Evolutionary conservation across 2,113 vertebrate genomes (phyloP).

Genomic region (Carassius carassius): DNA sequence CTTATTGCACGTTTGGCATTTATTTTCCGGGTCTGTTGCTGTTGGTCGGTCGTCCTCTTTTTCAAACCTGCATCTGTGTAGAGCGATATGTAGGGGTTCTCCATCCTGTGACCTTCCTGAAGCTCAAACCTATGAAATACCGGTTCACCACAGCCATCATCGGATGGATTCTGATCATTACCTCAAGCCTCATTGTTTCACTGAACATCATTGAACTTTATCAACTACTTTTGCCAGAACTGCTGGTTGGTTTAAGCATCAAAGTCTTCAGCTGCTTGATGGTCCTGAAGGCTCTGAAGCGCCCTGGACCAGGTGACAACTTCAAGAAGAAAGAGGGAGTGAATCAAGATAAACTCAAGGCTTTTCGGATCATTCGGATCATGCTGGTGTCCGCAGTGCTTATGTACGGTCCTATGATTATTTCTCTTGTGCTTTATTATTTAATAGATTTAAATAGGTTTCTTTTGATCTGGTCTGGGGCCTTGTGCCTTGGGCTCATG

Average conservation of each 20-base stretch:
- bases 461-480: background rate
- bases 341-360: conserved; percentile 31
- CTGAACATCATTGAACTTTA: background rate
- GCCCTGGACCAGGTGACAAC: conserved; percentile 21
- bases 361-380: conserved; percentile 35
- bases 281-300: conserved; percentile 43
- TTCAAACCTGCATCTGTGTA: conserved; percentile 39
- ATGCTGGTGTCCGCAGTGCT: conserved; percentile 11
- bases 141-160: background rate
- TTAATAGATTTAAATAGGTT: background rate
- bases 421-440: conserved; percentile 7
- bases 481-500: background rate
- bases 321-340: background rate
- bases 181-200: background rate
- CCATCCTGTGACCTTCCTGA: conserved; percentile 41
- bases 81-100: conserved; percentile 39
- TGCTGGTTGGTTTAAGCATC: background rate
- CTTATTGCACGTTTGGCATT: too few relatives aligned
- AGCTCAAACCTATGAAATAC: conserved; percentile 29
- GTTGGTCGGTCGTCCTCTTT: background rate
- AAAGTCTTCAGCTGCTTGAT: conserved; percentile 30
- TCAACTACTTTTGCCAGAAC: background rate
- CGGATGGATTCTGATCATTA: conserved; percentile 4
- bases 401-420: conserved; percentile 12
- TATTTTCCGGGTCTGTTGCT: too few relatives aligned